phyloP scores from a whole-genome alignment of 2,888 invertebrate genomes.

The Meghimatium bilineatum region DNA sequence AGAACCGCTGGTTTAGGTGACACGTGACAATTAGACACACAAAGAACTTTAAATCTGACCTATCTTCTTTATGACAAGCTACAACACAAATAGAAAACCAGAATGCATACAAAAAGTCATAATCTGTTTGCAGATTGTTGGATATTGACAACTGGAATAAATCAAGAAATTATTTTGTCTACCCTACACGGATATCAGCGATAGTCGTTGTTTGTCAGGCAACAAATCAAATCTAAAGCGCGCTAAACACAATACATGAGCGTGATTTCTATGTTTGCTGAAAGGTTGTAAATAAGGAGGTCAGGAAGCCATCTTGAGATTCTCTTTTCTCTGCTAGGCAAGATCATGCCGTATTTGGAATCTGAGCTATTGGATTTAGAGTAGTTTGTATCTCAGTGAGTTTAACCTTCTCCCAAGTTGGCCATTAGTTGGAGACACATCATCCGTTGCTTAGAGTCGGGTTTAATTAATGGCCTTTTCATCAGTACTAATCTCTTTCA shows the following conservation, averaged over 20 bases:
- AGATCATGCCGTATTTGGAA: background rate
- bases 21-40: too few relatives aligned
- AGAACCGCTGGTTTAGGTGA: too few relatives aligned
- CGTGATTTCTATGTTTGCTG: constrained; percentile 7
- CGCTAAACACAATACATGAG: background rate
- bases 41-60: too few relatives aligned
- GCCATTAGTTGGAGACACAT: background rate
- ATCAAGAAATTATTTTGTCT: background rate
- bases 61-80: background rate
- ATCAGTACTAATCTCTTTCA: constrained; percentile 29
- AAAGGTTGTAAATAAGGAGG: constrained; percentile 14
- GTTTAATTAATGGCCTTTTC: constrained; percentile 26
- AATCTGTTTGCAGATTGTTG: background rate
- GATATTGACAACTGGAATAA: background rate
- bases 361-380: background rate
- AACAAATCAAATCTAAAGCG: background rate
- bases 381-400: background rate
- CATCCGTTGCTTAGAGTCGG: constrained; percentile 19
- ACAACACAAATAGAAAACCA: background rate
- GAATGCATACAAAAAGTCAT: background rate
- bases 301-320: background rate
- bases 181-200: background rate
- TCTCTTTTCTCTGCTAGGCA: background rate
- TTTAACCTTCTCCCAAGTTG: background rate
- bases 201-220: background rate